phyloP scores from a whole-genome alignment of 2,797 vertebrate species.

The Labroides dimidiatus region DNA sequence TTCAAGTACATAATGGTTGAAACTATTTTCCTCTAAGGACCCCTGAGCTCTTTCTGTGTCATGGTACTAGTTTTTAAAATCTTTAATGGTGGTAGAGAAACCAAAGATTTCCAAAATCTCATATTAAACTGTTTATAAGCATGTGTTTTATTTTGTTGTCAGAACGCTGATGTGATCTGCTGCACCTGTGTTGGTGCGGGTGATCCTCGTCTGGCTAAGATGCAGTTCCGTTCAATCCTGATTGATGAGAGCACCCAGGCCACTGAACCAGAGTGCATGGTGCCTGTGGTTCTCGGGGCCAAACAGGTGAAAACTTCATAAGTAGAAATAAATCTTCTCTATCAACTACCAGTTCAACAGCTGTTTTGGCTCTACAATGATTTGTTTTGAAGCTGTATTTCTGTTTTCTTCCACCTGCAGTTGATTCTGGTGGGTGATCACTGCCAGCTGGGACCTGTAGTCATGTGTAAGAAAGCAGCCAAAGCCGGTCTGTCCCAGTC shows the following conservation, averaged over 20 bases:
- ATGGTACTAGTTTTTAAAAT: background rate
- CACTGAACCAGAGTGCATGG: slow-evolving; percentile 96
- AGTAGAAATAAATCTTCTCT: slow-evolving; percentile 4
- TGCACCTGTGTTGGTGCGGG: slow-evolving; percentile 94
- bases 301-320: slow-evolving; percentile 88
- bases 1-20: background rate
- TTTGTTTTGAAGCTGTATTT: background rate
- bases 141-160: slow-evolving; percentile 9
- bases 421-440: slow-evolving; percentile 96
- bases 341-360: background rate
- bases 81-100: too few relatives aligned
- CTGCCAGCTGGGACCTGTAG: slow-evolving; percentile 95
- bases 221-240: slow-evolving; percentile 96
- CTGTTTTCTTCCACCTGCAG: slow-evolving; percentile 63
- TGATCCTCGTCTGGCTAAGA: slow-evolving; percentile 93
- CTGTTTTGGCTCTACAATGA: background rate
- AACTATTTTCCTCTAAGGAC: too few relatives aligned
- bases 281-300: slow-evolving; percentile 93
- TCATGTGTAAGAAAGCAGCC: slow-evolving; percentile 97
- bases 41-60: background rate
- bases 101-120: too few relatives aligned
- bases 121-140: too few relatives aligned
- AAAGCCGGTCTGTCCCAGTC: slow-evolving; percentile 96
- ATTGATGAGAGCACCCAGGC: slow-evolving; percentile 97
- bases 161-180: slow-evolving; percentile 96